phyloP scores from a whole-genome alignment of 2,113 vertebrate genomes.

The Jacana jacana region DNA sequence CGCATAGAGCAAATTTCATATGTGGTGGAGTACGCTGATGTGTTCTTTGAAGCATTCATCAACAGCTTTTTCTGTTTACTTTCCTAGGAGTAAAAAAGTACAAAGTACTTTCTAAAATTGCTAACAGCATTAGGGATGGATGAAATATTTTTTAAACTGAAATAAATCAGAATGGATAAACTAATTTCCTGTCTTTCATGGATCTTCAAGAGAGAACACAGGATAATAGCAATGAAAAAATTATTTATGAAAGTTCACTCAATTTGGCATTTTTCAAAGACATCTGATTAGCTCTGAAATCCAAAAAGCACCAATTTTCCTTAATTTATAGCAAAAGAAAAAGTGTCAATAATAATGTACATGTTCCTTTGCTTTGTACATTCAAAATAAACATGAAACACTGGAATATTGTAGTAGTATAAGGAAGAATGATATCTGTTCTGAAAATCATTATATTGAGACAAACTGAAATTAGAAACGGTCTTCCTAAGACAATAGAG shows the following conservation, averaged over 20 bases:
- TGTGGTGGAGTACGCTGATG: rapidly evolving
- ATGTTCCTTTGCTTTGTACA: neutral
- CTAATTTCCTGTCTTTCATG: neutral
- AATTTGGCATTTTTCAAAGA: neutral
- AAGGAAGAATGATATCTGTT: neutral
- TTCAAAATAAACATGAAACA: neutral
- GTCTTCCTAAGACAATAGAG: neutral
- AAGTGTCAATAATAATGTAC: neutral
- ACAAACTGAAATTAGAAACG: neutral
- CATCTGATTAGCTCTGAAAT: neutral
- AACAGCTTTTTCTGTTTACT: neutral
- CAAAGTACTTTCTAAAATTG: neutral
- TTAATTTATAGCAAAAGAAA: neutral
- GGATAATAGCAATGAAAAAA: neutral
- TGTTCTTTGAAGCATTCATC: neutral
- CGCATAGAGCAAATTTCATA: neutral
- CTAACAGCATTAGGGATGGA: neutral
- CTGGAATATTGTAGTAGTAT: neutral
- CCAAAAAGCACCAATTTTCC: neutral
- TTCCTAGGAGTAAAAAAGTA: neutral
- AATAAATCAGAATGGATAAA: neutral
- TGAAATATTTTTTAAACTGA: neutral
- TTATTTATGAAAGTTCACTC: neutral
- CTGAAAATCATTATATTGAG: neutral
- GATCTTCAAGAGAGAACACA: neutral